Evolutionary conservation across 2,797 vertebrate species (phyloP).

Genomic region (Trichosurus vulpecula): DNA sequence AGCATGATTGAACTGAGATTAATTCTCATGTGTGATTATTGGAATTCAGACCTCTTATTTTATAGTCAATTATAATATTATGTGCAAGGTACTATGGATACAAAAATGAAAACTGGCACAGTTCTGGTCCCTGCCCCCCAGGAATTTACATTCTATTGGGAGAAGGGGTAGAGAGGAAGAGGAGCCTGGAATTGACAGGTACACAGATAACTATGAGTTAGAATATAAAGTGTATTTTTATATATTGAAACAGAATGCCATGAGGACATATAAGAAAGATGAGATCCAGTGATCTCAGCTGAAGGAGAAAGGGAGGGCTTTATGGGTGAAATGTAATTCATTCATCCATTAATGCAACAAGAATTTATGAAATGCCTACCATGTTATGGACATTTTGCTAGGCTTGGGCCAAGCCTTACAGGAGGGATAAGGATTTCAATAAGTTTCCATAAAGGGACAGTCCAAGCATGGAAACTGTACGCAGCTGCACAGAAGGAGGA

Average conservation of each 20-base stretch:
- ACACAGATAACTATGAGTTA: not conserved
- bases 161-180: not conserved
- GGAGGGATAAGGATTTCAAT: not conserved
- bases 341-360: not conserved
- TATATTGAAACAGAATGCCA: not conserved
- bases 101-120: not conserved
- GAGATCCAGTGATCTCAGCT: not conserved
- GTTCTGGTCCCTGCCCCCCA: not conserved
- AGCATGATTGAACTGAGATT: not conserved
- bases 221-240: not conserved
- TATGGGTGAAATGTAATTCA: not conserved
- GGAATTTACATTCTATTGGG: not conserved
- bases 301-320: not conserved
- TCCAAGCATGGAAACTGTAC: not conserved
- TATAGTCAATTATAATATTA: not conserved
- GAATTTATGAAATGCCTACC: not conserved
- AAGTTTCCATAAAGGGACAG: not conserved
- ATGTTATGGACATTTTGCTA: not conserved
- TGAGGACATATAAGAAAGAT: not conserved
- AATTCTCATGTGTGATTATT: not conserved
- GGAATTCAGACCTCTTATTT: not conserved
- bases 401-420: not conserved
- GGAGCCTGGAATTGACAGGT: not conserved
- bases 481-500: not conserved
- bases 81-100: not conserved